Evolutionary conservation across 2,797 vertebrate genomes (phyloP), one percentile per base, ranked within the genome.

Genomic region (Pempheris klunzingeri): DNA sequence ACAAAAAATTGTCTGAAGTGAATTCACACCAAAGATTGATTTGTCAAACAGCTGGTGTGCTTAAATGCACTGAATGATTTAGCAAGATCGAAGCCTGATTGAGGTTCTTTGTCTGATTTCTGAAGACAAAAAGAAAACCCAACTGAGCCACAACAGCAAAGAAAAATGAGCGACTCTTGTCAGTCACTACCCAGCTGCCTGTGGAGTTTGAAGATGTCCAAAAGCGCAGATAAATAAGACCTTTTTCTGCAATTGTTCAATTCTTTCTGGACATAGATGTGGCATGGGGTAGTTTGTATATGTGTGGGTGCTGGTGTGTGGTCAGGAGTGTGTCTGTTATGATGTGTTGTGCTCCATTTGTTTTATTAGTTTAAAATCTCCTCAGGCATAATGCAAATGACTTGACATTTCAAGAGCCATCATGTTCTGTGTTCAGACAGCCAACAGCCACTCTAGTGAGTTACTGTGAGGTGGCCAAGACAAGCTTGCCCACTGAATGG

Each of bases 101-200:
- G 77, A 55, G 57, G 41, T 69, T 84, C 49, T 85, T 80, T 87
- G 80, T 86, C 72, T 81, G 87, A 86, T 81, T 86, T 90, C 30
- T 83, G 76, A 78, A 75, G 67, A 86, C 76, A 69, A 83, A 80
- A 39, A 76, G 78, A 84, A 32, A 82, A 61, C 47, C 71, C 17
- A 24, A 24, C 64, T 70, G 74, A 54, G 50, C 46, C 47, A 34
- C 53, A 77, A 60, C 30, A 49, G 36, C 11, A 41, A 49, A 65
- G 53, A 74, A 68, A 75, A 74, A 32, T 26, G 38, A 67, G 24
- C 13, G n/a, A 26, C 49, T 70, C 18, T 58, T 67, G 55, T 34
- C 76, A 68, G 47, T 78, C 36, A 54, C 58, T n/a, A 15, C 41
- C 22, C 68, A 17, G 65, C 62, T 81, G 62, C 3, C 49, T 81